Base-by-base conservation (phyloP, 2,113 vertebrate genomes). In the Donacobius atricapilla region DNA sequence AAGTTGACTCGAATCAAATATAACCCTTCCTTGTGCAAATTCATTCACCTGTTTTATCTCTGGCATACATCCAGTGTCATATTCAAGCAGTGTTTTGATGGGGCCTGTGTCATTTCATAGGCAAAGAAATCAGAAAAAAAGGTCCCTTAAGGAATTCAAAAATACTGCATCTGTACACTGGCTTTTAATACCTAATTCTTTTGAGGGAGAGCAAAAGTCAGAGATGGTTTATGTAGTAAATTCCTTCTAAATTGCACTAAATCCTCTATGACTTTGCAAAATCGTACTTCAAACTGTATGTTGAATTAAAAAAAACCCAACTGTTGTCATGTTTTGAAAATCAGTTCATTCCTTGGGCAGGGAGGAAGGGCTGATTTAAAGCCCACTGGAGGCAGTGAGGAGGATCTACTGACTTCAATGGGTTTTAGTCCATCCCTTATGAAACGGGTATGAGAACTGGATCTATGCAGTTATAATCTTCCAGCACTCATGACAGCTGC, bases 1-100 rank as follows among this genome's bases (percentile, higher is more conserved):
- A 84, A 89, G 79, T 84, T 94, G 82, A 94, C 85, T 91, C 77
- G 37, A 97, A 69, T 65, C 93, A 57, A 88, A 81, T 47, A 83
- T 37, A 87, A 45, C 51, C 42, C 53, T 96, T 93, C 53, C 47
- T 94, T 73, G 27, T 58, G 65, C 31, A 71, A 83, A 94, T 66
- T 70, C 57, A 68, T 94, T 96, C 79, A 86, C 57, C 39, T 87
- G 27, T 89, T 97, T 76, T 94, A 84, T 73, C 12, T 11, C 53
- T 95, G 63, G 39, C 63, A 37, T 69, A 51, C 42, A 48, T 60
- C 71, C 79, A 25, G 42, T 47, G 16, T 76, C 47, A 68, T 81
- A 60, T 64, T 84, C 75, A 87, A 91, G 73, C 35, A 86, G 37
- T 90, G 44, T 94, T 97, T 93, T 83, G 72, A 33, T 44, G 45